phyloP scores from a whole-genome alignment of 2,888 invertebrate species.

The Oligia fasciuncula region DNA sequence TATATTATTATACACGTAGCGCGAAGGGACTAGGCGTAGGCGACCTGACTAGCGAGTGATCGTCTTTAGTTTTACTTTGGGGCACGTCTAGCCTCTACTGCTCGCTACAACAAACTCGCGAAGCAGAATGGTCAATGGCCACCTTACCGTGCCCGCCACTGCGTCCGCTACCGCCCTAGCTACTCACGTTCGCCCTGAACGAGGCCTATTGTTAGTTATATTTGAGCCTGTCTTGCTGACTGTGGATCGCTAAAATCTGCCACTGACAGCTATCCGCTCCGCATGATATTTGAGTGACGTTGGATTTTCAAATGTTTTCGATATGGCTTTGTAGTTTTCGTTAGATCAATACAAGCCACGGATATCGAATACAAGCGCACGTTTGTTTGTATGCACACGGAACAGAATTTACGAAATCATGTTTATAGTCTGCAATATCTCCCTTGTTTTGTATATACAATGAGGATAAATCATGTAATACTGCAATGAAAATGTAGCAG shows the following conservation, averaged over 20 bases:
- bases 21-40: neutral
- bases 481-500: neutral
- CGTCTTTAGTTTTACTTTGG: neutral
- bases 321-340: constrained; percentile 37
- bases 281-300: constrained; percentile 55
- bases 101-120: neutral
- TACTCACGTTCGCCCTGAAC: neutral
- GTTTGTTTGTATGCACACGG: constrained; percentile 6
- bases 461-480: neutral
- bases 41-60: neutral
- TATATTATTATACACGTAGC: no score
- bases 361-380: no score
- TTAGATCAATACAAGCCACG: constrained; percentile 17
- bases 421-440: neutral
- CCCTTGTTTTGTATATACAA: neutral
- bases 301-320: constrained; percentile 47
- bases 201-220: constrained; percentile 29
- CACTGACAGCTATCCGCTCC: constrained; percentile 52
- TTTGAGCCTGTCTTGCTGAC: constrained; percentile 21
- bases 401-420: neutral
- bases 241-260: constrained; percentile 39
- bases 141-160: neutral
- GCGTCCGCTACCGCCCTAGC: neutral
- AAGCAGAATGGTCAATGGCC: neutral
- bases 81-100: neutral